These are phyloP conservation scores for Ladona fulva DNA, from an alignment of 1,140 invertebrate species.

Conservation along the genomic window DNA sequence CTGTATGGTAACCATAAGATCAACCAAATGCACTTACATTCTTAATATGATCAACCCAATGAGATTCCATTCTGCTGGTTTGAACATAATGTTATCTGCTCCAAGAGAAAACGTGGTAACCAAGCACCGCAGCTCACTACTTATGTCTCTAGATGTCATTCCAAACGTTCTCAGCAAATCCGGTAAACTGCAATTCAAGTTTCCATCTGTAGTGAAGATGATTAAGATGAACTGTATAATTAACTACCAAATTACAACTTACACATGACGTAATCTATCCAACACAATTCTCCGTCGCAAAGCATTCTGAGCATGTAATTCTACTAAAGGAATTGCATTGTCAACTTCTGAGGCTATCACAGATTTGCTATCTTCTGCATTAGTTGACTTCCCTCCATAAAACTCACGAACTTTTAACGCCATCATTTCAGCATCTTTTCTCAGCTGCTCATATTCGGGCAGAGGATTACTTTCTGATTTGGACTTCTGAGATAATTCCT, in stretches of 20 bases:
- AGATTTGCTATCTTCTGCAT: too few species aligned
- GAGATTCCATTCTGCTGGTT: constrained; percentile 38
- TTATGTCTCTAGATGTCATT: constrained; percentile 9
- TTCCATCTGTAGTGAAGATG: background rate
- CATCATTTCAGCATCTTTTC: background rate
- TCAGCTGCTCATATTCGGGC: background rate
- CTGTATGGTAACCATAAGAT: too few species aligned
- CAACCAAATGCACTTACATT: constrained; percentile 36
- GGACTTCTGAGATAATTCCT: background rate
- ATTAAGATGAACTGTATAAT: background rate
- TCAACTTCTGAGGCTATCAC: too few species aligned
- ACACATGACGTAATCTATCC: background rate
- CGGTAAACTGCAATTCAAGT: constrained; percentile 30
- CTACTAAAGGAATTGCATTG: background rate
- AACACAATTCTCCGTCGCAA: background rate
- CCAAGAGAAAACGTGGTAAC: constrained; percentile 16
- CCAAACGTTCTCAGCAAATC: constrained; percentile 34
- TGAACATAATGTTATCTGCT: constrained; percentile 29
- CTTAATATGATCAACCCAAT: constrained; percentile 38
- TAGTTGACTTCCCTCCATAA: background rate
- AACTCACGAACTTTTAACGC: background rate
- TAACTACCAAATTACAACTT: background rate
- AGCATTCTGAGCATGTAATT: background rate
- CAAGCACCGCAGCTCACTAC: constrained; percentile 7
- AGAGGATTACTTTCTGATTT: background rate